Percentiles rank a stretch among this genome's conserved stretches.
Conservation (phyloP, 2,888 invertebrate species). For the Quadriops clusia region DNA sequence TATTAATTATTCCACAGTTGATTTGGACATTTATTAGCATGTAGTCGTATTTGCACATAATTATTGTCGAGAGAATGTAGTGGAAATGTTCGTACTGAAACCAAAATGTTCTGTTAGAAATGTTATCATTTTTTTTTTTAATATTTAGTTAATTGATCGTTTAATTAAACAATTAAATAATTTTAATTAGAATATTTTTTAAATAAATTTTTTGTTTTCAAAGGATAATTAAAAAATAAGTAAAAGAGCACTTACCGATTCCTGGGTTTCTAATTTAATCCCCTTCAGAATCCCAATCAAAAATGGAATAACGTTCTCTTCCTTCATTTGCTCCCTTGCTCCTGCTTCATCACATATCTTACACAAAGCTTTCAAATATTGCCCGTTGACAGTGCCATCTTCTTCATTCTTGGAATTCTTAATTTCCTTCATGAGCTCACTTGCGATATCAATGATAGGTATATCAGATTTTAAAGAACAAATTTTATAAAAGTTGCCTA, state of each 20-base stretch:
- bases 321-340: constrained; percentile 23
- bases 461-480: constrained; percentile 28
- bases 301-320: constrained; percentile 22
- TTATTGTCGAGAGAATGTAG: no score
- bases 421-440: constrained; percentile 7
- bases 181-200: no score
- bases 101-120: no score
- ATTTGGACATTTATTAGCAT: no score
- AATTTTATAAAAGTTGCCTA: constrained; percentile 28
- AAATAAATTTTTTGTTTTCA: no score
- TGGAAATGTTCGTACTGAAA: no score
- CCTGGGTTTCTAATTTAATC: constrained; percentile 19
- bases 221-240: not conserved
- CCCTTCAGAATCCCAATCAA: constrained; percentile 25
- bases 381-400: constrained; percentile 14
- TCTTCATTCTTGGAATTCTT: constrained; percentile 3
- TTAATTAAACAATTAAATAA: no score
- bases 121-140: no score
- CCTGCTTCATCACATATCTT: constrained; percentile 26
- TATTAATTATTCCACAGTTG: no score
- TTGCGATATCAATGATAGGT: constrained; percentile 26
- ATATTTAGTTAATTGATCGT: no score
- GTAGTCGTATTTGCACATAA: no score
- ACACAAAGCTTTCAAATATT: constrained; percentile 30
- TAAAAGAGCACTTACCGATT: constrained; percentile 17